Percentiles rank a stretch among this genome's conserved stretches.
Evolutionary conservation across 2,113 vertebrate species (phyloP).

Genomic region (Coreoperca whiteheadi): DNA sequence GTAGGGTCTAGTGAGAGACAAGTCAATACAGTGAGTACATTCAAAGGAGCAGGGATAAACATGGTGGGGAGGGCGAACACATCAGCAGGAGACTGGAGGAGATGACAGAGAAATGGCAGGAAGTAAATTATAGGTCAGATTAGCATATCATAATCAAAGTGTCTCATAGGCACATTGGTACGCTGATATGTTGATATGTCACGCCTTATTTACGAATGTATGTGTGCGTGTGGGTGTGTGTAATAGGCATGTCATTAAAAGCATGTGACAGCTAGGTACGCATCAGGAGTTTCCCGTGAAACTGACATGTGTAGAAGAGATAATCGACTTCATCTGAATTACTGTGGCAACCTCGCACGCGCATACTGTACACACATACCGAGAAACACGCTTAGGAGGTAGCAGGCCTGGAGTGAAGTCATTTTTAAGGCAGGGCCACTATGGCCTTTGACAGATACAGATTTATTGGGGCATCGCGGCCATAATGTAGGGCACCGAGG

Average conservation of each 20-base stretch:
- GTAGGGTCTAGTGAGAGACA: constrained; percentile 45
- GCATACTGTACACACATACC: background rate
- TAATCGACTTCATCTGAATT: constrained; percentile 55
- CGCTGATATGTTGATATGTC: constrained; percentile 62
- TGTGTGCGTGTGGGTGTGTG: constrained; percentile 4
- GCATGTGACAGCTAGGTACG: constrained; percentile 28
- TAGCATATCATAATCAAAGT: constrained; percentile 77
- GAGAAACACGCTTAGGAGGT: background rate
- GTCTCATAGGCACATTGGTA: constrained; percentile 36
- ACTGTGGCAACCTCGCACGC: background rate
- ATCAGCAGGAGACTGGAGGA: constrained; percentile 27
- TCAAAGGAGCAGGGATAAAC: constrained; percentile 18
- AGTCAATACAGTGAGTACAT: constrained; percentile 47
- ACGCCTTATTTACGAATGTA: constrained; percentile 52
- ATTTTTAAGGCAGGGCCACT: too few species aligned
- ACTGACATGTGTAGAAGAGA: constrained; percentile 48
- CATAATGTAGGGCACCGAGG: too few species aligned
- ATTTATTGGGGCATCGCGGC: too few species aligned
- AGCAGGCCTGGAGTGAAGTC: too few species aligned
- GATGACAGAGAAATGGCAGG: constrained; percentile 47
- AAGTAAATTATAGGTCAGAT: constrained; percentile 76
- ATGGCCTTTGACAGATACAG: too few species aligned
- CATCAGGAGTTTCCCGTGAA: constrained; percentile 39
- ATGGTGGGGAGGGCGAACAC: background rate
- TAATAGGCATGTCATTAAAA: constrained; percentile 58